phyloP scores from a whole-genome alignment of 2,888 invertebrate species.

The Bellardia bayeri region DNA sequence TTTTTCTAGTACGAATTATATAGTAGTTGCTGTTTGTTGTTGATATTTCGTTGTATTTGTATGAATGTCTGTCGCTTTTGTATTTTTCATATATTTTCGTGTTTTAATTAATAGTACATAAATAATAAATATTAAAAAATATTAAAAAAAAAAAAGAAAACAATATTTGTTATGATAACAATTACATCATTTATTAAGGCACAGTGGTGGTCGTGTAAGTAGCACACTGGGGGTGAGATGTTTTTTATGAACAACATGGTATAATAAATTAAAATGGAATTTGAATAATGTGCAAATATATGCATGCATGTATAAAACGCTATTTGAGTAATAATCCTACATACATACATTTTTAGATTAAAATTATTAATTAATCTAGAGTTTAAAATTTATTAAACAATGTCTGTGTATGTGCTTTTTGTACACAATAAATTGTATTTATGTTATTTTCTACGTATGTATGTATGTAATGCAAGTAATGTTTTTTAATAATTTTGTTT shows the following conservation, averaged over 20 bases:
- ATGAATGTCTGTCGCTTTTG: constrained; percentile 11
- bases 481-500: no score
- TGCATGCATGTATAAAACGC: not conserved
- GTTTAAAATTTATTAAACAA: no score
- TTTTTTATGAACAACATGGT: not conserved
- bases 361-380: not conserved
- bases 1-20: constrained; percentile 36
- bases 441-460: no score
- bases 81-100: constrained; percentile 57
- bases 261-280: constrained; percentile 1
- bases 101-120: constrained; percentile 64
- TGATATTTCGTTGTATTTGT: constrained; percentile 24
- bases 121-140: constrained; percentile 48
- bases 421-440: no score
- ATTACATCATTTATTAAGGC: constrained; percentile 55
- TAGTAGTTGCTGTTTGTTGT: constrained; percentile 3
- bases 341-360: not conserved
- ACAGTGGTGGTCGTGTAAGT: constrained; percentile 29
- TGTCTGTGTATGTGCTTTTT: no score
- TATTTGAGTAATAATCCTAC: not conserved
- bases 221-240: constrained; percentile 37
- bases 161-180: constrained; percentile 50
- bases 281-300: not conserved
- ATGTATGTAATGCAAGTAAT: no score
- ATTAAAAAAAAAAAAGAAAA: constrained; percentile 10